These are phyloP conservation scores for Urophycis tenuis DNA, from an alignment of 2,797 vertebrate species.

Conservation along the genomic window DNA sequence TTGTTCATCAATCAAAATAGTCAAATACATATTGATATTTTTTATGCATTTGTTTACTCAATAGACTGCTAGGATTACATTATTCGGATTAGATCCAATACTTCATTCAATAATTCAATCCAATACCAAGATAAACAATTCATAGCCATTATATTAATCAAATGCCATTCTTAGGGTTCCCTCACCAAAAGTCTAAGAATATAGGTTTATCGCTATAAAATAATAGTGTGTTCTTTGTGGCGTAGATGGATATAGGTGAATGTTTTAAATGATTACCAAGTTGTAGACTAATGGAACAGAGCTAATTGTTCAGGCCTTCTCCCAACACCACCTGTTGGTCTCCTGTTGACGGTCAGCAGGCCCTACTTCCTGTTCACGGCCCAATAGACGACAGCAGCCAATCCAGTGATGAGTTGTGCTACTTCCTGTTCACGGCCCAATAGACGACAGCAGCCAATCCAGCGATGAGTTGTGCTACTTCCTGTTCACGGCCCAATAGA, in stretches of 20 bases:
- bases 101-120: too few species aligned
- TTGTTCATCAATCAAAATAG: background rate
- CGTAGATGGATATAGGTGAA: too few species aligned
- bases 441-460: slow-evolving; percentile 10
- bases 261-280: too few species aligned
- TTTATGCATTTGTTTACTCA: background rate
- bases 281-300: too few species aligned
- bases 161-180: too few species aligned
- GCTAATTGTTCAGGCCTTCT: background rate
- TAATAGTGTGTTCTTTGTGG: too few species aligned
- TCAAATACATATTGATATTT: background rate
- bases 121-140: background rate
- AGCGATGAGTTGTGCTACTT: slow-evolving; percentile 24
- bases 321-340: too few species aligned
- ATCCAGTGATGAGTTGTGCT: slow-evolving; percentile 29
- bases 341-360: background rate
- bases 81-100: background rate
- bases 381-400: background rate
- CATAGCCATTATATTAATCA: background rate
- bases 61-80: background rate
- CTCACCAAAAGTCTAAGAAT: too few species aligned
- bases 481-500: background rate
- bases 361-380: background rate
- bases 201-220: too few species aligned
- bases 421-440: background rate